Percentiles rank a stretch among this genome's conserved stretches.
Conservation (phyloP, 2,113 vertebrate genomes). For the Syngnathoides biaculeatus region DNA sequence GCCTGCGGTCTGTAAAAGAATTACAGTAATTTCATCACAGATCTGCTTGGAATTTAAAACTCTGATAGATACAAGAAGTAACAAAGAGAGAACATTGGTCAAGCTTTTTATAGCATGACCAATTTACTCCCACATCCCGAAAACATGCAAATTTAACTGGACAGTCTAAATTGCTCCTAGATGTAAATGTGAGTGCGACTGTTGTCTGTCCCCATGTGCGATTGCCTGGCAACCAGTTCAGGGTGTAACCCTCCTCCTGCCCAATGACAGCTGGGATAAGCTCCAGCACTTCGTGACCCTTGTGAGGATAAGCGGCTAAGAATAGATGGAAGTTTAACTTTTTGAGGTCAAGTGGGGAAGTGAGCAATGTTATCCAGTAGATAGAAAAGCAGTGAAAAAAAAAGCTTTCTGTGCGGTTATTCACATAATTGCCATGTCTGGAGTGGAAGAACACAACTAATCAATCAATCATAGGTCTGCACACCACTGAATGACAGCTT, state of each 20-base stretch:
- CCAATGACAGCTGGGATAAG: too few species aligned
- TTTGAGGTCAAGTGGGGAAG: not conserved
- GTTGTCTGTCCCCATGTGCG: too few species aligned
- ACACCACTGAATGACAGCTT: not conserved
- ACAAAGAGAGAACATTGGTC: conserved; percentile 12
- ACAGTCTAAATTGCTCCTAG: too few species aligned
- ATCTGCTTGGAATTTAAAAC: conserved; percentile 20
- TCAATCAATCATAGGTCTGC: not conserved
- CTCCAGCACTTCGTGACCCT: too few species aligned
- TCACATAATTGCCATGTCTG: not conserved
- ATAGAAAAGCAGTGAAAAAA: too few species aligned
- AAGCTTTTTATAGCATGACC: not conserved
- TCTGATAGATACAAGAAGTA: not conserved
- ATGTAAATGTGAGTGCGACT: too few species aligned
- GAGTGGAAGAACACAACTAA: not conserved
- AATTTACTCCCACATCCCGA: too few species aligned
- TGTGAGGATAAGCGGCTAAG: too few species aligned
- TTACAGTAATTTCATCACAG: conserved; percentile 39
- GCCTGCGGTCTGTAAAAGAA: conserved; percentile 30
- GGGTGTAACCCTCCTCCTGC: too few species aligned
- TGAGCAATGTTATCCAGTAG: not conserved
- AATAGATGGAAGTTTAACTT: too few species aligned
- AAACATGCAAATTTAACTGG: too few species aligned
- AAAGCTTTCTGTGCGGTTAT: not conserved
- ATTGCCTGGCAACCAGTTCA: too few species aligned